A percentile compares a stretch with the other conserved stretches of the same genome.
Conservation (phyloP, 1,140 invertebrate species). For the Lerema accius region DNA sequence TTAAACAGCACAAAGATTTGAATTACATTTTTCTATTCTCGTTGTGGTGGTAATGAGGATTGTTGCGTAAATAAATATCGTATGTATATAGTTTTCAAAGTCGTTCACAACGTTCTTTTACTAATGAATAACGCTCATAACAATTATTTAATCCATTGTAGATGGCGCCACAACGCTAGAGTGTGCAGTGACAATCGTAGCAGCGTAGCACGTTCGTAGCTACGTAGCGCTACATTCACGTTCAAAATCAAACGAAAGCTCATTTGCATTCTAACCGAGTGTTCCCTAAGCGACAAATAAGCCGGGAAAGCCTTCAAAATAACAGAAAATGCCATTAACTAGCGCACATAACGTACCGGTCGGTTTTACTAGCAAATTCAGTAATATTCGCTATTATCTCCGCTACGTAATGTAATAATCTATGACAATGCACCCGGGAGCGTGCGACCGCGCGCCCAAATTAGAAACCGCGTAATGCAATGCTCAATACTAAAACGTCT, state of each 20-base stretch:
- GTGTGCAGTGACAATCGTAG: no score
- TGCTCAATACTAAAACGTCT: background rate
- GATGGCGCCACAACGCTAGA: no score
- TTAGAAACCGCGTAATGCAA: constrained; percentile 28
- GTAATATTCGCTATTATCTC: constrained; percentile 32
- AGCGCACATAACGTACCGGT: constrained; percentile 16
- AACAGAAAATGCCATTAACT: constrained; percentile 24
- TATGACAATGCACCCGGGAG: constrained; percentile 36
- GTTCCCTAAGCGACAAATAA: constrained; percentile 20
- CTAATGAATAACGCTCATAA: no score
- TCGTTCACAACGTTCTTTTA: no score
- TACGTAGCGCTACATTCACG: constrained; percentile 1
- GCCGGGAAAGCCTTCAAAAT: constrained; percentile 24
- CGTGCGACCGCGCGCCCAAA: constrained; percentile 36
- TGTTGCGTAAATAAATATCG: no score
- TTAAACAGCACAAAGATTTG: no score
- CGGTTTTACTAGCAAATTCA: constrained; percentile 23
- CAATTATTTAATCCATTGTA: no score
- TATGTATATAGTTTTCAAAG: no score
- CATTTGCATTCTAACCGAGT: constrained; percentile 26
- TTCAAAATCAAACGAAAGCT: constrained; percentile 29
- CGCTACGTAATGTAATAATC: constrained; percentile 33
- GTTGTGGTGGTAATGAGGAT: no score
- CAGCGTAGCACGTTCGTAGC: no score
- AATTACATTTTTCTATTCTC: no score